Base-by-base conservation (phyloP, 1,140 invertebrate genomes). In the Diachasmimorpha longicaudata region DNA sequence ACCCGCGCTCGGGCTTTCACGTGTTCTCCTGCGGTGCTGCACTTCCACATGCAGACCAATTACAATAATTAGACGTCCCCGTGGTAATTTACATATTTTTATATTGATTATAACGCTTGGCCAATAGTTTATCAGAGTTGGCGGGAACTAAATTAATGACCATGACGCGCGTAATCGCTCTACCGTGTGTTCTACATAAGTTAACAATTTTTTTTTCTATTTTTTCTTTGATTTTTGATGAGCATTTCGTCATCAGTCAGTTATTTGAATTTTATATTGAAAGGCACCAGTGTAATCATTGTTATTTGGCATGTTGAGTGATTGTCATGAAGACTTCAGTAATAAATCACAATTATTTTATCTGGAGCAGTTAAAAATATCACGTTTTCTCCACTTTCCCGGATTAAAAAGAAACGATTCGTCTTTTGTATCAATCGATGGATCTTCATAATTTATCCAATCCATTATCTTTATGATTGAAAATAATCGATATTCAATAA, bases 21-120 rank as follows among this genome's bases (percentile, higher is more conserved):
- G 63, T 74, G 21, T 19, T 23, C 63, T 42, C 72, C 23, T 37
- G n/a, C 37, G 23, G 23, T 37, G 72, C 72, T 23, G 39, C 39
- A 42, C 39, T 48, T 74, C 37, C 23, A 66, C 31, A 66, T 66
- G 63, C 70, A 76, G 19, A 48, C 70, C 77, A 76, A 78, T 78
- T 78, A 76, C 74, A 76, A 73, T 78, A 78, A 78, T 78, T 78
- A 76, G 74, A 76, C 71, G 74, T 48, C 25, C 76, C 25, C 52
- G 14, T 23, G 63, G 69, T 76, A 76, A 76, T 76, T 76, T 76
- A 21, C 74, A 76, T 67, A 76, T 70, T 67, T 76, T 48, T 21
- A 71, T 71, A 63, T 72, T 58, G 52, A 72, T 55, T 66, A 66
- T 66, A 31, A 66, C 11, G 16, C 48, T 70, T 42, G 55, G 66